Evolutionary conservation across 2,113 vertebrate species (phyloP), one percentile per base, ranked within the genome.

Genomic region (Thamnophis sirtalis): DNA sequence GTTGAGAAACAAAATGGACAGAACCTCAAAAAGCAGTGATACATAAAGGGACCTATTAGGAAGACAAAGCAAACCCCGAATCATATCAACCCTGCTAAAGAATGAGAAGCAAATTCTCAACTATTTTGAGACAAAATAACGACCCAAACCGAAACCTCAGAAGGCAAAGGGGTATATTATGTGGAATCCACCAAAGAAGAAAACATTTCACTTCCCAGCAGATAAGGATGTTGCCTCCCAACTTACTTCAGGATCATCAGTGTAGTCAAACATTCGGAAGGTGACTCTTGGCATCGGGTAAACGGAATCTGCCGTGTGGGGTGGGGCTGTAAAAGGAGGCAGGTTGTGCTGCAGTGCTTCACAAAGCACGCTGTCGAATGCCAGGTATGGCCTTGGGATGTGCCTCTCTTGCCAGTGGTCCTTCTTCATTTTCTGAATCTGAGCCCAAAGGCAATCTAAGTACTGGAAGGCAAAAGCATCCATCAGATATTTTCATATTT

Each of bases 221-320:
- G 73, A 21, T 6, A 26, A 10, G 28, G 60, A 28, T 63, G 60
- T 3, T 38, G 48, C 60, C 15, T 22, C 22, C 28, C 24, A 21
- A 50, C 92, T 0, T 96, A 98, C 98, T 98, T 99, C 99, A 0
- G 99, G 99, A 90, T 99, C 99, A 85, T 99, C 99, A 0, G 99
- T 99, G 97, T 99, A 99, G 97, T 99, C 99, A 89, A 99, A 99
- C 98, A 99, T 98, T 90, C 99, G 98, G 95, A 99, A 99, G 95
- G 99, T 97, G 89, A 99, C 98, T 28, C 96, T 97, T 48, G 99
- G 99, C 98, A 99, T 98, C 0, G 99, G 99, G 95, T 99, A 99
- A 19, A 98, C 94, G 0, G 98, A 98, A 38, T 98, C 98, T 13
- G 98, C 98, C 0, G 98, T 98, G 97, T 99, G 98, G 49, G 99